phyloP scores from a whole-genome alignment of 2,888 invertebrate species.

The Corythucha ciliata region DNA sequence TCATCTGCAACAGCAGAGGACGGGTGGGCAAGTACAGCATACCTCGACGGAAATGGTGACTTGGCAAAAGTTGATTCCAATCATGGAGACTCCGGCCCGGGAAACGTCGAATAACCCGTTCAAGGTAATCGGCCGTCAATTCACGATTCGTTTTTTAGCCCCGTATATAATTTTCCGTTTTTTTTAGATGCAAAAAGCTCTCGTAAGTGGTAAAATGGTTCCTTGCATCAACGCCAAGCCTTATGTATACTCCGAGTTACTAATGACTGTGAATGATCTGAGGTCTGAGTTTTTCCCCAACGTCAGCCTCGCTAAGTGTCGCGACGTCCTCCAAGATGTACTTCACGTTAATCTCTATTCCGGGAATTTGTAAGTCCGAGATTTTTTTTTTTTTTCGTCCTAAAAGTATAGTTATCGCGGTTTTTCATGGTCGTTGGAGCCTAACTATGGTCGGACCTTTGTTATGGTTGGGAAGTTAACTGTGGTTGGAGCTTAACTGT shows the following conservation, averaged over 20 bases:
- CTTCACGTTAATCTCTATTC: constrained; percentile 68
- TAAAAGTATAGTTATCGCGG: too few relatives aligned
- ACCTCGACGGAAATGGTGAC: constrained; percentile 20
- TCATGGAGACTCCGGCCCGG: constrained; percentile 55
- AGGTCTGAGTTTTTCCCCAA: constrained; percentile 71
- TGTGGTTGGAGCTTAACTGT: too few relatives aligned
- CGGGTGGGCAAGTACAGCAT: too few relatives aligned
- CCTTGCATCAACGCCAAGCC: constrained; percentile 82
- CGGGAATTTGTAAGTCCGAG: constrained; percentile 64
- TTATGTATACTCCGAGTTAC: constrained; percentile 66
- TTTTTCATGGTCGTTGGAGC: too few relatives aligned
- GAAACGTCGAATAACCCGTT: constrained; percentile 62
- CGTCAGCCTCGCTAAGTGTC: constrained; percentile 62
- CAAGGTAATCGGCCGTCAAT: constrained; percentile 44
- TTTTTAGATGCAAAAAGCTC: constrained; percentile 61
- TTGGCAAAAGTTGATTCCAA: constrained; percentile 55
- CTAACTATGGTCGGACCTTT: too few relatives aligned
- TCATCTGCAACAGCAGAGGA: too few relatives aligned
- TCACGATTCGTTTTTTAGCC: background rate
- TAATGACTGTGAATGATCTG: constrained; percentile 74
- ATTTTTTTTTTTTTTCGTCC: constrained; percentile 17
- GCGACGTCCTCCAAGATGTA: constrained; percentile 66
- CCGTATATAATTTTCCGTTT: background rate
- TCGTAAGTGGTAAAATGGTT: constrained; percentile 70
- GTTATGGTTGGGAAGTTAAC: too few relatives aligned